Evolutionary conservation across 2,797 vertebrate genomes (phyloP).

Genomic region (Enoplosus armatus): DNA sequence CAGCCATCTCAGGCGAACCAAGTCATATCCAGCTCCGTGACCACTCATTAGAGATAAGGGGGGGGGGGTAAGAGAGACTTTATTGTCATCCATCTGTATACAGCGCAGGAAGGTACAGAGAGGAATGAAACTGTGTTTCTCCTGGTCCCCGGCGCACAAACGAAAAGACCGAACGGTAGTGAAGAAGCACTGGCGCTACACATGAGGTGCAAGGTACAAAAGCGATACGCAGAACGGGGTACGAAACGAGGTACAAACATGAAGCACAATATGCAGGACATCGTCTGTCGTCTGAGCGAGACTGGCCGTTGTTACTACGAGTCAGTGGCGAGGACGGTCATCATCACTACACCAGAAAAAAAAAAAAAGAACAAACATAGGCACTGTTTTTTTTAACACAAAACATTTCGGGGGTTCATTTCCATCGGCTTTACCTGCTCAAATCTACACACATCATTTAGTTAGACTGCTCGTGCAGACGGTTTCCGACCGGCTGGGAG

Average conservation of each 20-base stretch:
- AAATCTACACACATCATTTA: slow-evolving; percentile 2
- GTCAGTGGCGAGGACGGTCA: slow-evolving; percentile 41
- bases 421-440: slow-evolving; percentile 43
- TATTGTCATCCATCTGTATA: too few species aligned
- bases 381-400: slow-evolving; percentile 67
- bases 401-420: slow-evolving; percentile 46
- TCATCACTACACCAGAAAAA: slow-evolving; percentile 43
- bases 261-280: too few species aligned
- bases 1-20: slow-evolving; percentile 43
- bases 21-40: slow-evolving; percentile 33
- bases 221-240: too few species aligned
- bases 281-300: slow-evolving; percentile 17
- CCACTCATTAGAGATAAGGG: slow-evolving; percentile 7
- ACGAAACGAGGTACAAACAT: too few species aligned
- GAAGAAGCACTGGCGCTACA: too few species aligned
- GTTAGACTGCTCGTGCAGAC: background rate
- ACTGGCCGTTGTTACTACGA: too few species aligned
- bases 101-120: too few species aligned
- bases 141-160: too few species aligned
- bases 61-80: too few species aligned
- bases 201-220: too few species aligned
- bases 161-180: too few species aligned
- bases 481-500: background rate
- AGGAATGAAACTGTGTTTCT: too few species aligned
- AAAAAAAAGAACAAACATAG: slow-evolving; percentile 49